Evolutionary conservation across 2,113 vertebrate species (phyloP), one percentile per base, ranked within the genome.

Genomic region (Pomatostomus ruficeps): DNA sequence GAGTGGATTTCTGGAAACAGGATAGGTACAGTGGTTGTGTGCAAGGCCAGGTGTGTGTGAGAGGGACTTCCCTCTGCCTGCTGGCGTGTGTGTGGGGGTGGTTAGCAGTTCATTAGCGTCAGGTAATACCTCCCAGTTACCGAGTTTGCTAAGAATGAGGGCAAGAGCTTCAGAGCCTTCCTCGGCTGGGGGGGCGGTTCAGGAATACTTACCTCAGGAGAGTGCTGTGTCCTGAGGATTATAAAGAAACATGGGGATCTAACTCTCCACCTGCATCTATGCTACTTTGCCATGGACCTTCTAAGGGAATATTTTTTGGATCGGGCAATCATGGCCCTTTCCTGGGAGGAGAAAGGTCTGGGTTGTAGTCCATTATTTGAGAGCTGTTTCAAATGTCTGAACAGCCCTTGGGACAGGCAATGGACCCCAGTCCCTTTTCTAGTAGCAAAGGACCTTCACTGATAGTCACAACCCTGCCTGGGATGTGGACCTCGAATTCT

Each of bases 141-240:
- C 21, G 51, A 10, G 1, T 71, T 82, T 83, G 48, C 68, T 35
- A 11, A n/a, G 49, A 70, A 55, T 0, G 3, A 85, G 40, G 66
- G 58, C 35, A 72, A 40, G 43, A 88, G 22, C 19, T 67, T 61
- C 49, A 18, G 36, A 25, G 42, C 21, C 12, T 57, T 66, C 38
- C 29, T 63, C 0, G 0, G 29, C 26, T 49, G 15, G 4, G 5
- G 16, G 2, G 0, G n/a, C n/a, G n/a, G 2, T 62, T 91, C 48
- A 73, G 58, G 33, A 10, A 10, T 9, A 5, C 0, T 4, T 40
- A 20, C 5, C 9, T 40, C n/a, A 17, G 38, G 17, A 28, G 29
- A 49, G 29, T 24, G 28, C 61, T 52, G 42, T 3, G 1, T n/a
- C 38, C 2, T 1, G 25, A 18, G 46, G 28, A 25, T 58, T 54